Evolutionary conservation across 2,113 vertebrate genomes (phyloP).

Genomic region (Cnemophilus loriae): DNA sequence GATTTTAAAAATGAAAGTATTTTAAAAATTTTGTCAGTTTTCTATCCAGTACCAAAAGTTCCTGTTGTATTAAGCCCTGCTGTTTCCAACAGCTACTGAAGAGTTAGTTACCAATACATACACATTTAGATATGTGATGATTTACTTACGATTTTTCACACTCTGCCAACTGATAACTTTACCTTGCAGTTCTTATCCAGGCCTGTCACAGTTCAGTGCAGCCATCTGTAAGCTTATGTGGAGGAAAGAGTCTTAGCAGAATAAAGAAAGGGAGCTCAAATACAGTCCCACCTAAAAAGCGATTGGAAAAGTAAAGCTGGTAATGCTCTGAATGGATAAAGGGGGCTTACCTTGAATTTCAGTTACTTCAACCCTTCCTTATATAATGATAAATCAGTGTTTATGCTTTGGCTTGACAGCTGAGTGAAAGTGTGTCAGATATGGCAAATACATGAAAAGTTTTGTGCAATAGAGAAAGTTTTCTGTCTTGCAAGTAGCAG

Average conservation of each 20-base stretch:
- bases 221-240: slow-evolving; percentile 54
- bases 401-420: background rate
- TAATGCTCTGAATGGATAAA: slow-evolving; percentile 24
- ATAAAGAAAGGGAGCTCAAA: slow-evolving; percentile 27
- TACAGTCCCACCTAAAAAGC: background rate
- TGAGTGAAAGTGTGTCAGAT: slow-evolving; percentile 13
- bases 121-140: background rate
- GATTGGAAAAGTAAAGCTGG: slow-evolving; percentile 26
- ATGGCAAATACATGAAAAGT: background rate
- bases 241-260: slow-evolving; percentile 60
- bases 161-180: slow-evolving; percentile 17
- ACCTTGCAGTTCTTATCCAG: slow-evolving; percentile 38
- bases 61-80: background rate
- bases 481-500: background rate
- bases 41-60: background rate
- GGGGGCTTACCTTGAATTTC: slow-evolving; percentile 18
- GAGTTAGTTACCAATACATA: slow-evolving; percentile 2
- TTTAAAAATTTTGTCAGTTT: background rate
- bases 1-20: background rate
- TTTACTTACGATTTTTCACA: slow-evolving; percentile 42
- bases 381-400: slow-evolving; percentile 27
- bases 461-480: background rate
- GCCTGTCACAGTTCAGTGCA: slow-evolving; percentile 64
- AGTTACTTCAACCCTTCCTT: background rate
- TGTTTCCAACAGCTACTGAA: background rate